phyloP scores from a whole-genome alignment of 2,797 vertebrate genomes.

The Enteromius treurensis region DNA sequence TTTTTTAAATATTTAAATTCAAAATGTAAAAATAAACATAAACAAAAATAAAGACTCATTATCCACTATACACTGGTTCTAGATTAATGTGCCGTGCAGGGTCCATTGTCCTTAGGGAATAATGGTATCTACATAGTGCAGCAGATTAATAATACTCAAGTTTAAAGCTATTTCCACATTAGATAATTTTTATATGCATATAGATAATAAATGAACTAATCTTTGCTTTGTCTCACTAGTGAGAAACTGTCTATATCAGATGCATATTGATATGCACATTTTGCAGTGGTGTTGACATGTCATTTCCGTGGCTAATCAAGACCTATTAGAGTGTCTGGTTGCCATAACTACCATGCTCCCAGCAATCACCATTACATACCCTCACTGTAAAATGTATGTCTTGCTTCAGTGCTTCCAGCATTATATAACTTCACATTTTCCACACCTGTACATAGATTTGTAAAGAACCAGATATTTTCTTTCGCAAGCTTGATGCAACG shows the following conservation, averaged over 20 bases:
- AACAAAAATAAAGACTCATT: neutral
- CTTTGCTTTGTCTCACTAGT: neutral
- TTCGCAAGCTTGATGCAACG: conserved; percentile 2
- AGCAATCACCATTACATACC: conserved; percentile 39
- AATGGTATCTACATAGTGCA: neutral
- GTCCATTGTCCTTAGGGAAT: neutral
- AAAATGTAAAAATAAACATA: neutral
- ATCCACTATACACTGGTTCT: neutral
- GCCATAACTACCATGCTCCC: conserved; percentile 37
- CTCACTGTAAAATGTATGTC: conserved; percentile 16
- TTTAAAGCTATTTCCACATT: neutral
- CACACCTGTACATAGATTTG: neutral
- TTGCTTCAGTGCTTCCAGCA: neutral
- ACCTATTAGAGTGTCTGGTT: conserved; percentile 46
- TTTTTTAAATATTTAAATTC: neutral
- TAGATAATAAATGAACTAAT: neutral
- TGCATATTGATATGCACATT: conserved; percentile 20
- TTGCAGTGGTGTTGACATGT: conserved; percentile 17
- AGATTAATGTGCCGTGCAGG: neutral
- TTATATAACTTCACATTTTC: conserved; percentile 23
- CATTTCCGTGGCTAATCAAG: conserved; percentile 44
- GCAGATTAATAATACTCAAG: neutral
- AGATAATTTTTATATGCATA: neutral
- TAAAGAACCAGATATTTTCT: conserved; percentile 5
- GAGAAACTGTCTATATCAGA: conserved; percentile 2